Evolutionary conservation across 2,888 invertebrate genomes (phyloP).

Genomic region (Cephus runcator): DNA sequence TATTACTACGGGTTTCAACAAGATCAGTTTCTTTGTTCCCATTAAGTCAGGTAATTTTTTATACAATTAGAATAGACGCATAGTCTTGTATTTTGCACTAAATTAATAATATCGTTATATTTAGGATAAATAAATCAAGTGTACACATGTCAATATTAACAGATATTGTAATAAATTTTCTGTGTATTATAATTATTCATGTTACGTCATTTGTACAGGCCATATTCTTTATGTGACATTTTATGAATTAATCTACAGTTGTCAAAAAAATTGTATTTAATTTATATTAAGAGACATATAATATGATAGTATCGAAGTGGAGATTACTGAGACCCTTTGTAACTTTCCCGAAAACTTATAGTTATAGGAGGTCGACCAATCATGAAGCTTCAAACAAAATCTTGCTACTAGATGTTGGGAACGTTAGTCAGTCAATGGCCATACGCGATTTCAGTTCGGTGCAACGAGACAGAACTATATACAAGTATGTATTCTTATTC

Average conservation of each 20-base stretch:
- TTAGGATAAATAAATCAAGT: constrained; percentile 23
- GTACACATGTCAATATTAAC: constrained; percentile 42
- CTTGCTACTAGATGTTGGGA: too few relatives aligned
- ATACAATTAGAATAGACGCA: constrained; percentile 28
- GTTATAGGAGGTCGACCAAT: too few relatives aligned
- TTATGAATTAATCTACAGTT: constrained; percentile 23
- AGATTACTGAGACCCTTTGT: too few relatives aligned
- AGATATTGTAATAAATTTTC: constrained; percentile 19
- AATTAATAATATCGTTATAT: constrained; percentile 11
- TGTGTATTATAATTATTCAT: constrained; percentile 21
- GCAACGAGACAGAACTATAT: too few relatives aligned
- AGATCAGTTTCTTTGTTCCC: constrained; percentile 2
- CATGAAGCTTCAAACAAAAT: too few relatives aligned
- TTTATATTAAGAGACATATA: too few relatives aligned
- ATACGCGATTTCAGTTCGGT: too few relatives aligned
- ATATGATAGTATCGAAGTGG: too few relatives aligned
- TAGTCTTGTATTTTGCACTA: constrained; percentile 19
- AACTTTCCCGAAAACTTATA: too few relatives aligned
- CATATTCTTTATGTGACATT: constrained; percentile 25
- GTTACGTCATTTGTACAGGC: constrained; percentile 24
- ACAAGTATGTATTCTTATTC: too few relatives aligned
- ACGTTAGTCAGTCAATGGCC: too few relatives aligned
- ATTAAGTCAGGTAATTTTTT: constrained; percentile 34
- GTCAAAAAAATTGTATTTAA: constrained; percentile 1
- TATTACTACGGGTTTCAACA: neutral